Evolutionary conservation across 1,140 invertebrate species (phyloP), one percentile per base, ranked within the genome.

Genomic region (Ostrea denselamellosa): DNA sequence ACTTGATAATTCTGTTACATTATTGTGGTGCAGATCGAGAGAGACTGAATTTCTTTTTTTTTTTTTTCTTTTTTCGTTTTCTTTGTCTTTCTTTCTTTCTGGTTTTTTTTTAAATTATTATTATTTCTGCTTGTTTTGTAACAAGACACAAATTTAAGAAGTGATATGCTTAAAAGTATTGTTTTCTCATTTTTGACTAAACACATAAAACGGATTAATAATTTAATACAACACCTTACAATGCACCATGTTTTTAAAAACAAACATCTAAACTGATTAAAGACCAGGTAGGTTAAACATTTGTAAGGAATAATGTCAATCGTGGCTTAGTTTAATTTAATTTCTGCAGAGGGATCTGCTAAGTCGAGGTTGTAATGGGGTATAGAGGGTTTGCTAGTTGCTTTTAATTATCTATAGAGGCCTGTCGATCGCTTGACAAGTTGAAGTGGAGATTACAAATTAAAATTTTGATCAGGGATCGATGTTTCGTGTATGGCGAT

Each of bases 381-480:
- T 77, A 25, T 44, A 14, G 9, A 77, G 14, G 28, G 28, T 77
- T 77, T 25, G 68, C 25, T 25, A 28, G 68, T 77, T 25, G 25
- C 12, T 77, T 28, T 77, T 77, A 77, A 17, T 77, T 77, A 14
- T 25, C 68, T 77, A 14, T 77, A 77, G 10, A 77, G 68, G 68
- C 28, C 22, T 28, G 68, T 77, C 68, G 14, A 77, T 77, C 22
- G 68, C 68, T 34, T 77, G 68, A 77, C 68, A 77, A 77, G 68
- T 77, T 77, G 68, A 77, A 77, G 68, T 77, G 68, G 68, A 34
- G 68, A 22, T 77, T 77, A 77, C 34, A 44, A 44, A 77, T 28
- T 28, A 28, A 77, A 77, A 34, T 77, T 44, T 77, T 34, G 68
- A 77, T 77, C 68, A 77, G 68, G 68, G 68, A 77, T 77, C 68